Conservation (phyloP, 1,140 invertebrate species). For the Camponotus pennsylvanicus region DNA sequence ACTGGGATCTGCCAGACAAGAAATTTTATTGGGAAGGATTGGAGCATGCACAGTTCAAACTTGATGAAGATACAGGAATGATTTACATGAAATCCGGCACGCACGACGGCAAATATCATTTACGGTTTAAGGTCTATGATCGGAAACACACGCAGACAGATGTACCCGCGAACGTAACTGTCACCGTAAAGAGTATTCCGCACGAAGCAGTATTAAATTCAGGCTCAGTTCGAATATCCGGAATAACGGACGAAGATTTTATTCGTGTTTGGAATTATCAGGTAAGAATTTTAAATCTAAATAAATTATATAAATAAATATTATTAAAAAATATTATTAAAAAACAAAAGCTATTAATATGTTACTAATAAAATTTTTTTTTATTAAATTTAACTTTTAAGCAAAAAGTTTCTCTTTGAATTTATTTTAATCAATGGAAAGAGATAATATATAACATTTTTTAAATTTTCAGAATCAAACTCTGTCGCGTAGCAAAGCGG, state of each 20-base stretch:
- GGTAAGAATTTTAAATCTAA: constrained; percentile 77
- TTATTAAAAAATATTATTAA: too few species aligned
- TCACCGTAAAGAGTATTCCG: constrained; percentile 96
- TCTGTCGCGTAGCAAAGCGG: constrained; percentile 94
- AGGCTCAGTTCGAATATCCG: constrained; percentile 96
- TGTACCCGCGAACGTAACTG: constrained; percentile 96
- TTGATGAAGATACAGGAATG: constrained; percentile 97
- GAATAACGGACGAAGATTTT: constrained; percentile 98
- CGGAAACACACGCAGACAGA: constrained; percentile 97
- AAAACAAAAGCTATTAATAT: not conserved
- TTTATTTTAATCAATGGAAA: not conserved
- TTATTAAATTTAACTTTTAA: not conserved
- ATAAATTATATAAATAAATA: not conserved
- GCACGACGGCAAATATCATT: constrained; percentile 93
- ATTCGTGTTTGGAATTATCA: constrained; percentile 97
- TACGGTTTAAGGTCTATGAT: constrained; percentile 97
- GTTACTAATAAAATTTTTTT: not conserved
- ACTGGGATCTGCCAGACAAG: constrained; percentile 99
- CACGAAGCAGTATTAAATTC: constrained; percentile 98
- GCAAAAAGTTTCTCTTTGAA: not conserved
- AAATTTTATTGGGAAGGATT: constrained; percentile 97
- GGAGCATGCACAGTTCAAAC: constrained; percentile 93
- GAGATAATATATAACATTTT: not conserved
- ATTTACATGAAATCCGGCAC: constrained; percentile 97
- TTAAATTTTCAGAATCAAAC: constrained; percentile 88